phyloP scores from a whole-genome alignment of 2,113 vertebrate genomes.

The Cyphomyrus plagiostoma region DNA sequence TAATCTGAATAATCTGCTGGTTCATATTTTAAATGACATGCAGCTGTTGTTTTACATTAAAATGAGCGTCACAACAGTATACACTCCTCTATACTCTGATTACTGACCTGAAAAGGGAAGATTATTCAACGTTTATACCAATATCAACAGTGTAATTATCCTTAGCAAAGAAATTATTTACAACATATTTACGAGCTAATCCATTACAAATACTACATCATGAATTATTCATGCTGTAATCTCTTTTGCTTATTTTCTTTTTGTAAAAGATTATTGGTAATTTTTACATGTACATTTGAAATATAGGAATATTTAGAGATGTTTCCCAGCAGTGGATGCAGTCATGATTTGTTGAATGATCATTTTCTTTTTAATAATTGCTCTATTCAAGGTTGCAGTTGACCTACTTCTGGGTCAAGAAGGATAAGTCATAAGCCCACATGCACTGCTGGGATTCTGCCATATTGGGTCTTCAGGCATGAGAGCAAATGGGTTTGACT shows the following conservation, averaged over 20 bases:
- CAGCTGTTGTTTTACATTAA: background rate
- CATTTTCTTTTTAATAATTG: background rate
- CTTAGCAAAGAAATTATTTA: background rate
- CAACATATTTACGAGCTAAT: background rate
- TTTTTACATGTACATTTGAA: background rate
- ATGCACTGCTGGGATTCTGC: background rate
- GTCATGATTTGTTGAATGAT: background rate
- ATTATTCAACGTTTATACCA: background rate
- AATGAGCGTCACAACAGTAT: background rate
- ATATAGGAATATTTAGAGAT: background rate
- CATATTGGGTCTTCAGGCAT: background rate
- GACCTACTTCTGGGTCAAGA: background rate
- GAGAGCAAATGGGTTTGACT: background rate
- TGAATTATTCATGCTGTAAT: slow-evolving; percentile 6
- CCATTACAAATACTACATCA: background rate
- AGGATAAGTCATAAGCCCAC: background rate
- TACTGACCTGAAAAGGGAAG: background rate
- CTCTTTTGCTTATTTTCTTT: background rate
- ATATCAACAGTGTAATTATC: background rate
- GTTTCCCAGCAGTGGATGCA: background rate
- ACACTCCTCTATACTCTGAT: background rate
- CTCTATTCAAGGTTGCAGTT: background rate
- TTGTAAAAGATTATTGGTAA: background rate
- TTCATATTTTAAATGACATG: background rate
- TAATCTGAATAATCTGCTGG: background rate